Evolutionary conservation across 2,113 vertebrate species (phyloP).

Genomic region (Catharus minimus): DNA sequence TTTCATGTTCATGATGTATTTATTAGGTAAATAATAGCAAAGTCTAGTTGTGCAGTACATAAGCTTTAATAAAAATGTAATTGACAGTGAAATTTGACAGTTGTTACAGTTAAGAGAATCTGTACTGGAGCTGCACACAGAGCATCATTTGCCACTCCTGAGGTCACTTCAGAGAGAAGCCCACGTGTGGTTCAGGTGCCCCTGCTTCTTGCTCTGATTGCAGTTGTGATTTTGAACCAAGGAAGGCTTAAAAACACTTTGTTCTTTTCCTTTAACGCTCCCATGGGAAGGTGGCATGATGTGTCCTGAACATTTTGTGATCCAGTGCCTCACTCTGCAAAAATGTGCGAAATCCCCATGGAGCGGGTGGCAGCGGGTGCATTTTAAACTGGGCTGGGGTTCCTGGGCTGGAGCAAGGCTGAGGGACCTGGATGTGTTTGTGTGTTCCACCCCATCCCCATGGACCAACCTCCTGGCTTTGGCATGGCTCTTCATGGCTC

Average conservation of each 20-base stretch:
- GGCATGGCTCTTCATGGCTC: rapidly evolving
- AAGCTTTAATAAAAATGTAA: slow-evolving; percentile 43
- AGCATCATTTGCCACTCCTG: not conserved
- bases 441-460: rapidly evolving
- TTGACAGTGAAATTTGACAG: slow-evolving; percentile 46
- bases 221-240: not conserved
- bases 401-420: not conserved
- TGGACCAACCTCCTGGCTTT: not conserved
- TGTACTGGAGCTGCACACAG: not conserved
- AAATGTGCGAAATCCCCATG: not conserved
- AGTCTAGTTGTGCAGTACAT: slow-evolving; percentile 20
- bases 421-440: not conserved
- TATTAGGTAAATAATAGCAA: slow-evolving; percentile 64
- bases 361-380: not conserved
- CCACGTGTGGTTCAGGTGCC: rapidly evolving
- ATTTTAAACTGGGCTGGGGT: rapidly evolving
- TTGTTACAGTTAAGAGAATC: not conserved
- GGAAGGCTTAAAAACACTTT: not conserved
- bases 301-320: not conserved
- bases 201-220: not conserved
- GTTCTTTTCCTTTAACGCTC: not conserved
- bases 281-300: not conserved
- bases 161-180: not conserved
- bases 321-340: not conserved
- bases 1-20: slow-evolving; percentile 54